Evolutionary conservation across 2,888 invertebrate genomes (phyloP), one percentile per base, ranked within the genome.

Genomic region (Drosophila sordidula): DNA sequence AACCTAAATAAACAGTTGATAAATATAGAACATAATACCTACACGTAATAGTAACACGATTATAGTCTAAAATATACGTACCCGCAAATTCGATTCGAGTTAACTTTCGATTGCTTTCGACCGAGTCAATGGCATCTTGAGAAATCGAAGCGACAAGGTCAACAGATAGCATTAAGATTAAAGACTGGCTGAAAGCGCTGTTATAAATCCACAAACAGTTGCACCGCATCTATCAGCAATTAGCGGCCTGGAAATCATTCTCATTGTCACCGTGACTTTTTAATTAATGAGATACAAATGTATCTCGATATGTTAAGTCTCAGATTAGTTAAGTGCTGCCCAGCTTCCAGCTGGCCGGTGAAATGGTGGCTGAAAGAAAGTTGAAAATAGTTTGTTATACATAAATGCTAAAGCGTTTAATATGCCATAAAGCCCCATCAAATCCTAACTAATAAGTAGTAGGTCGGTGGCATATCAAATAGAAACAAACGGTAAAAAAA

Each of bases 321-420:
- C 16, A 8, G 49, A 67, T 67, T 46, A 36, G 57, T 47, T 41
- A 11, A 56, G 11, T 46, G 42, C 42, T 44, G 18, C 22, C 22
- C 16, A 42, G 67, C 32, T 47, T 25, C 38, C 32, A 49, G 34
- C 25, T 39, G 32, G 22, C 54, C 34, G 45, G 64, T 57, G 61
- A 59, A 76, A 70, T 45, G 54, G 14, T 56, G 50, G 22, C 6
- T 9, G 36, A 75, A 79, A 76, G 77, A 81, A 83, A 86, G 87
- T 74, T 57, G 22, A 61, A 66, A 55, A 68, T 42, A 70, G 66
- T 38, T 68, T 45, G 50, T 51, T 66, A 57, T 63, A 52, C 46
- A 51, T 72, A 46, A 54, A 72, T 85, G 68, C 78, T 75, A 65
- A 81, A 73, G 46, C 79, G 58, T 75, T 81, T 81, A 85, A 83